Conservation (phyloP, 1,140 invertebrate genomes). For the Zaprionus africanus region DNA sequence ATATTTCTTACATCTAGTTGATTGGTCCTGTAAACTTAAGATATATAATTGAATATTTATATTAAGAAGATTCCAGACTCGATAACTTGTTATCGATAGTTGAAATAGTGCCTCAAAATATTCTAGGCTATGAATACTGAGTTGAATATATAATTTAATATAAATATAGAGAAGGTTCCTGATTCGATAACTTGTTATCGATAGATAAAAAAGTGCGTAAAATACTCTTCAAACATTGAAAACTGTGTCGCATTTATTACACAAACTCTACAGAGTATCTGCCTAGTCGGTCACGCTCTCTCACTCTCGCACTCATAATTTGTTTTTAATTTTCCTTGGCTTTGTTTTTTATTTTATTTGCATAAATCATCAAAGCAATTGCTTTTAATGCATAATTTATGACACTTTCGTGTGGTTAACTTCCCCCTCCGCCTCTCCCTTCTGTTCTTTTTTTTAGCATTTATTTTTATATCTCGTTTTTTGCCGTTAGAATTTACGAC, state of each 20-base stretch:
- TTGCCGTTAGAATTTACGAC: slow-evolving; percentile 49
- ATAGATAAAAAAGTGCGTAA: no score
- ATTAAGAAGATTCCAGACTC: no score
- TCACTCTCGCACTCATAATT: neutral
- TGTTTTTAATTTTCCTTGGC: slow-evolving; percentile 11
- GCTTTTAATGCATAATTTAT: slow-evolving; percentile 71
- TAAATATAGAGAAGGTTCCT: no score
- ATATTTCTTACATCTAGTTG: no score
- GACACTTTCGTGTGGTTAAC: slow-evolving; percentile 39
- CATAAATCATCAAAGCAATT: slow-evolving; percentile 70
- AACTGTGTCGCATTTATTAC: no score
- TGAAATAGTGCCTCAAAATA: no score
- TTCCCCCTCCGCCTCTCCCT: slow-evolving; percentile 9
- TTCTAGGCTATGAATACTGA: no score
- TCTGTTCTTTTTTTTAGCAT: neutral
- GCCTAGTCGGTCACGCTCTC: neutral
- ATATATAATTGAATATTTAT: neutral
- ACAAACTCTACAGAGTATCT: neutral
- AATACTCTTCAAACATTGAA: no score
- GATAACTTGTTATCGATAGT: no score
- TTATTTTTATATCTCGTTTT: neutral
- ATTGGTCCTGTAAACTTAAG: no score
- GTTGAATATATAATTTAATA: no score
- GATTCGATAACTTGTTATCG: no score
- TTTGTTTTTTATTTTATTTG: slow-evolving; percentile 32